Conservation (phyloP, 2,113 vertebrate species). For the Spheniscus mendiculus region DNA sequence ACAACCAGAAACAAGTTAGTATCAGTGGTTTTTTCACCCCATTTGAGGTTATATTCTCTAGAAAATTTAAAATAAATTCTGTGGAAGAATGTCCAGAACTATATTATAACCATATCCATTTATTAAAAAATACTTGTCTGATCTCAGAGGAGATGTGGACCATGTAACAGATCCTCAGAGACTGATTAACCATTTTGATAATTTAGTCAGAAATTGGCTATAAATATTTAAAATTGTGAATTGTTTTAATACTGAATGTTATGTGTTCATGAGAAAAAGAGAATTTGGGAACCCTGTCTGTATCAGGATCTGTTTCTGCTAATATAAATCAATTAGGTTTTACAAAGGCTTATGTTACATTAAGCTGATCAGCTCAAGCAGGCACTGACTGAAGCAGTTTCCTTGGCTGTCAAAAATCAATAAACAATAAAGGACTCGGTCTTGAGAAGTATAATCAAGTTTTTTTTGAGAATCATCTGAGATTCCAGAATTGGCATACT, state of each 20-base stretch:
- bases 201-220: not conserved
- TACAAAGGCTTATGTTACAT: not conserved
- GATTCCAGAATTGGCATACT: not conserved
- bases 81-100: not conserved
- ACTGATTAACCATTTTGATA: not conserved
- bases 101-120: not conserved
- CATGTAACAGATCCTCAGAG: not conserved
- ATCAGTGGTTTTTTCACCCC: not conserved
- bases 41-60: not conserved
- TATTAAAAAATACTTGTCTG: not conserved
- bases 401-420: not conserved
- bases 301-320: not conserved
- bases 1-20: not conserved
- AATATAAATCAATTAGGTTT: not conserved
- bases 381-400: not conserved
- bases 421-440: not conserved
- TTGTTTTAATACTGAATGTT: not conserved
- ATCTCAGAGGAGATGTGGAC: not conserved
- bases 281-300: not conserved
- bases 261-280: not conserved
- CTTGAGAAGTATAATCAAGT: not conserved
- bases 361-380: not conserved
- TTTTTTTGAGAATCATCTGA: not conserved
- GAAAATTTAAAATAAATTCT: not conserved
- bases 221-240: not conserved